These are phyloP conservation scores for Eilema caniola DNA, from an alignment of 2,888 invertebrate genomes.

Conservation along the genomic window DNA sequence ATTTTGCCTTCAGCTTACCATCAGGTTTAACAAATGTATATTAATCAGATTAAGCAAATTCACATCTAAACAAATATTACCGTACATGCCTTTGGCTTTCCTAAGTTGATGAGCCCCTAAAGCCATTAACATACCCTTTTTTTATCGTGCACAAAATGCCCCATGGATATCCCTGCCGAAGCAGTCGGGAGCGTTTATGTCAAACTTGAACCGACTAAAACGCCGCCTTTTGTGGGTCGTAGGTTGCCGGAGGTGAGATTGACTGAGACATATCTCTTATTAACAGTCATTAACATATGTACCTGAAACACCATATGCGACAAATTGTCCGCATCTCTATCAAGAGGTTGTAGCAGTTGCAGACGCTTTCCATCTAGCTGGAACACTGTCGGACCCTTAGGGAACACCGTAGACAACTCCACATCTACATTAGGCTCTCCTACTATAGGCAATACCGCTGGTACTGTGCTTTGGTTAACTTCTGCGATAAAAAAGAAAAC, in stretches of 20 bases:
- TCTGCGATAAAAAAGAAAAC: slow-evolving; percentile 85
- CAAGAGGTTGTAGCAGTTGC: slow-evolving; percentile 92
- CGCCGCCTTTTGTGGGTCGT: no score
- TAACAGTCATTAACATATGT: neutral
- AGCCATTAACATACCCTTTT: no score
- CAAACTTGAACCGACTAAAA: no score
- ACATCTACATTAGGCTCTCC: slow-evolving; percentile 94
- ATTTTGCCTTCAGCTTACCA: no score
- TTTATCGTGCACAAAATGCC: no score
- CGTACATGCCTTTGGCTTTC: neutral
- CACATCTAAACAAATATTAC: neutral
- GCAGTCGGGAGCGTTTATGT: no score
- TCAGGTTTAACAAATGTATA: no score
- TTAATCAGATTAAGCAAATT: no score
- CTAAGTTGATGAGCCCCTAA: neutral
- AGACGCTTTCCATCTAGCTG: slow-evolving; percentile 93
- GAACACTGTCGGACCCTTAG: slow-evolving; percentile 92
- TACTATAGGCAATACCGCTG: slow-evolving; percentile 93
- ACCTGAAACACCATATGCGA: slow-evolving; percentile 96
- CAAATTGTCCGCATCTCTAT: slow-evolving; percentile 94
- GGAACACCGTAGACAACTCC: slow-evolving; percentile 92
- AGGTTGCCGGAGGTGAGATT: no score
- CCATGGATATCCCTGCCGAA: no score
- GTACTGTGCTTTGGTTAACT: slow-evolving; percentile 93
- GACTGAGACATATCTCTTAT: no score